Evolutionary conservation across 2,888 invertebrate genomes (phyloP), one percentile per base, ranked within the genome.

Genomic region (Yponomeuta cagnagella): DNA sequence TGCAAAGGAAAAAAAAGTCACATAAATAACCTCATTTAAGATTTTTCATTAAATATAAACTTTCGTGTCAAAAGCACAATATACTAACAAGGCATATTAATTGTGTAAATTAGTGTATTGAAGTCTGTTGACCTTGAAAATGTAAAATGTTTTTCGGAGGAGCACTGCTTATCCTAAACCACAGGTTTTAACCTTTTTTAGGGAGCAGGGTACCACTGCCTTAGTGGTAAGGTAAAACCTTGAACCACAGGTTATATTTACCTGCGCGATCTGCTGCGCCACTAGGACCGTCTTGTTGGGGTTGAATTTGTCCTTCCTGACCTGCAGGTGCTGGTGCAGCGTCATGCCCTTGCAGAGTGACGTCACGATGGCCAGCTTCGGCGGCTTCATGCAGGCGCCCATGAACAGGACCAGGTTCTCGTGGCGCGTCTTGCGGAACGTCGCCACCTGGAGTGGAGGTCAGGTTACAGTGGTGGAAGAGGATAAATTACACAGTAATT

Each of bases 351-450:
- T 98, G 90, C 98, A 98, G 85, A 98, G 95, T 80, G 98, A 98
- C 72, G 99, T 99, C 63, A 99, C 98, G 82, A 99, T 99, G 65
- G 98, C 99, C 78, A 99, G 94, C 76, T 96, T 95, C 48, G 98
- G 98, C 73, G 98, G 98, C 89, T 99, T 98, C 97, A 99, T 98
- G 87, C 99, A 99, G 75, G 99, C 99, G 74, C 99, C 99, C 98
- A 99, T 98, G 91, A 99, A 99, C 70, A 99, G 94, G 70, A 99
- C 98, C 75, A 99, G 91, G 93, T 99, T 99, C 88, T 99, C 99
- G 90, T 99, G 99, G 0, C 99, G 95, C 9, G 99, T 99, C 92
- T 99, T 99, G 73, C 98, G 95, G 90, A 99, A 97, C 78, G 97
- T 98, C 70, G 98, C 97, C 78, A 98, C 97, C 96, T 96, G 80